Evolutionary conservation across 2,888 invertebrate species (phyloP).

Genomic region (Abrostola tripartita): DNA sequence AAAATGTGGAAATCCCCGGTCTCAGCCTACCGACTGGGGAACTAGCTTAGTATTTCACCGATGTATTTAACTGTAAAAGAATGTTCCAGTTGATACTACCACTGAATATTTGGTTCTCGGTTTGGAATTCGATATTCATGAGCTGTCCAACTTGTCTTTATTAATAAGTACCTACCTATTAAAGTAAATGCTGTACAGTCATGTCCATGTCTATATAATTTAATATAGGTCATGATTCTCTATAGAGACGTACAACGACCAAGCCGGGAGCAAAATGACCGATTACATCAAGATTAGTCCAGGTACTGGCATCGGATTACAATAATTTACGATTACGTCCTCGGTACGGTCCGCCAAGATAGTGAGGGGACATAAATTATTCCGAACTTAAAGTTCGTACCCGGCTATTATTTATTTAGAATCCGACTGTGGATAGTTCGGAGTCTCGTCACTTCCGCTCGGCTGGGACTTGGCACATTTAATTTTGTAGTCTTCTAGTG

Average conservation of each 20-base stretch:
- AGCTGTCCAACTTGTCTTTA: no score
- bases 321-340: constrained; percentile 51
- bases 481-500: constrained; percentile 43
- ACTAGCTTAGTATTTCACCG: no score
- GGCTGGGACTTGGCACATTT: constrained; percentile 21
- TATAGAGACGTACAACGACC: constrained; percentile 32
- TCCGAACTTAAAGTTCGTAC: constrained; percentile 53
- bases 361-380: constrained; percentile 62
- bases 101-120: no score
- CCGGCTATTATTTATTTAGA: constrained; percentile 62
- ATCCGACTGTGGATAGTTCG: constrained; percentile 39
- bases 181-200: no score
- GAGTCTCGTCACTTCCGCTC: constrained; percentile 51
- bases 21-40: no score
- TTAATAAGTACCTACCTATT: no score
- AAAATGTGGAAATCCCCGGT: no score
- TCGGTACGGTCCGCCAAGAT: constrained; percentile 35
- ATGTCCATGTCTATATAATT: no score
- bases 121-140: no score
- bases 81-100: no score
- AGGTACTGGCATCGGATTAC: constrained; percentile 48
- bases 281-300: constrained; percentile 46
- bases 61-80: no score
- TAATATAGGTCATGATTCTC: not conserved
- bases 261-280: constrained; percentile 34